Percentiles rank a stretch among this genome's conserved stretches.
These are phyloP conservation scores for Ploceus nigricollis DNA, from an alignment of 2,113 vertebrate genomes.

Conservation along the genomic window DNA sequence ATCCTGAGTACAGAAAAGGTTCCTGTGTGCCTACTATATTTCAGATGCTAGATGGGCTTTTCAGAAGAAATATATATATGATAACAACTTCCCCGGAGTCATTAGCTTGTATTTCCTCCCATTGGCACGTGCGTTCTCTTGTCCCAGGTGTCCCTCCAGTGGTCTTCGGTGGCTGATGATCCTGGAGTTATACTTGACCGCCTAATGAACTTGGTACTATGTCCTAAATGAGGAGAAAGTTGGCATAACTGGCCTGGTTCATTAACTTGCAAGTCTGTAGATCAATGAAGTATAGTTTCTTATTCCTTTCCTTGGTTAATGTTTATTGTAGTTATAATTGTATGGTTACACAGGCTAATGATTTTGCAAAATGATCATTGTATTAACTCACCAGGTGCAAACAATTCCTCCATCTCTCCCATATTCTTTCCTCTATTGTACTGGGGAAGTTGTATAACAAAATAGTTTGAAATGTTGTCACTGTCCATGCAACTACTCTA, in stretches of 20 bases:
- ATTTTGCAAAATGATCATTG: neutral
- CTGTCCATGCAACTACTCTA: neutral
- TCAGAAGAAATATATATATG: neutral
- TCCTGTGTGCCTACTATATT: neutral
- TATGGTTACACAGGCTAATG: neutral
- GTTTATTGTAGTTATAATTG: neutral
- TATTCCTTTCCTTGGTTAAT: neutral
- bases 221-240: neutral
- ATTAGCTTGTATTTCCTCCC: neutral
- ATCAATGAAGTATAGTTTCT: neutral
- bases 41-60: neutral
- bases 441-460: neutral
- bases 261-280: neutral
- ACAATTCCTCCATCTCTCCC: neutral
- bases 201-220: neutral
- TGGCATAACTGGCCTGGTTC: neutral
- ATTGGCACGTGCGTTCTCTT: fast-evolving
- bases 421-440: neutral
- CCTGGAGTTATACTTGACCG: neutral
- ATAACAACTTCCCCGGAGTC: neutral
- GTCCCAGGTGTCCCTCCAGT: neutral
- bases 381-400: neutral
- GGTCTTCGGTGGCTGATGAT: neutral
- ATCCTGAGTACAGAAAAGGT: neutral
- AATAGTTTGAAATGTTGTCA: neutral